Base-by-base conservation (phyloP, 2,113 vertebrate genomes). In the Clarias gariepinus region DNA sequence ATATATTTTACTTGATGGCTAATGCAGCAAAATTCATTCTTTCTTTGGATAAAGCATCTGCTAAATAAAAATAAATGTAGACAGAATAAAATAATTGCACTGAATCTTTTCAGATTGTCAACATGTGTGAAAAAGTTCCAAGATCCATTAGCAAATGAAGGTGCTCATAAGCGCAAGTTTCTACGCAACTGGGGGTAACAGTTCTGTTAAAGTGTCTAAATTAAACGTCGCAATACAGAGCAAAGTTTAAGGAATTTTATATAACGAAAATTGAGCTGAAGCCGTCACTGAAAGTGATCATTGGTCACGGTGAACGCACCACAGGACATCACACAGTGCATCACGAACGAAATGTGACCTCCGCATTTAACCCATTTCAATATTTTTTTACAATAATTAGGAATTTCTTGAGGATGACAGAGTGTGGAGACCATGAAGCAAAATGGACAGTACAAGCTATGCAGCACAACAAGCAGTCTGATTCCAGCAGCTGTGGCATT, bases 71-170 rank as follows among this genome's bases (percentile, higher is more conserved):
- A 18, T 4, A 4, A 60, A 60, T 19, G 57, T 19, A 5, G 18
- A 53, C 58, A 81, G 16, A 82, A 47, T n/a, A 64, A 82, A 18
- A 66, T 66, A 1, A 82, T 66, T n/a, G 19, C 81, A 19, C 81
- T n/a, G 66, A 82, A 66, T 6, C 4, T 82, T 82, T 82, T 36
- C 33, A 82, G 23, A 82, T 66, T n/a, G 81, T 82, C 81, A 66
- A 66, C 60, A 64, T 52, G 81, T 82, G 6, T 41, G 18, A 63
- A 33, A 82, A 82, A 21, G 60, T 25, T 19, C 61, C 25, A 66
- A 4, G 81, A 66, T 52, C 61, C 81, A 66, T 13, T 66, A 36
- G 57, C 58, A 63, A 82, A 63, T n/a, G 58, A 64, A 81, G 28
- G 23, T 41, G 57, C 57, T n/a, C n/a, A n/a, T n/a, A n/a, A n/a